Evolutionary conservation across 2,113 vertebrate species (phyloP).

Genomic region (Onychostoma macrolepis): DNA sequence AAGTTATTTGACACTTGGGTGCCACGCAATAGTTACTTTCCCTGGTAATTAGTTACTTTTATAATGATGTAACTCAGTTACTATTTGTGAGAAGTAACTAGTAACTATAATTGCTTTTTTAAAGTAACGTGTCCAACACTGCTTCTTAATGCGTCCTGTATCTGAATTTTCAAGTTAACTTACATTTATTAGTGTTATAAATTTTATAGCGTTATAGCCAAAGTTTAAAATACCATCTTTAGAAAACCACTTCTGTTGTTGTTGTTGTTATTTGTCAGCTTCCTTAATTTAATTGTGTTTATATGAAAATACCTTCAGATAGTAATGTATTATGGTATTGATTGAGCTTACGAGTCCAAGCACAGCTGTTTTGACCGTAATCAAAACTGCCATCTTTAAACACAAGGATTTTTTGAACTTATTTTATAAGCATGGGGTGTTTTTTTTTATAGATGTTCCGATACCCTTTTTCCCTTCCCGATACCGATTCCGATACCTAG

Average conservation of each 20-base stretch:
- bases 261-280: not conserved
- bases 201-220: not conserved
- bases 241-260: not conserved
- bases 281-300: not conserved
- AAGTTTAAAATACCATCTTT: not conserved
- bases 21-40: too few species aligned
- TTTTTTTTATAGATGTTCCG: too few species aligned
- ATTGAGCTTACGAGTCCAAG: not conserved
- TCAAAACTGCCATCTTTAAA: not conserved
- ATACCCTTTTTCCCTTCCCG: too few species aligned
- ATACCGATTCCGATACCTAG: too few species aligned
- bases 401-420: not conserved
- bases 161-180: conserved; percentile 32
- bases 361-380: not conserved
- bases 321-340: not conserved
- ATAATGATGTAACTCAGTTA: too few species aligned
- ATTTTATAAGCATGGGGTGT: not conserved
- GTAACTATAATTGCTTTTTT: too few species aligned
- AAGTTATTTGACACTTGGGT: too few species aligned
- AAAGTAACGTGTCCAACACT: too few species aligned
- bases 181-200: not conserved
- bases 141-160: not conserved
- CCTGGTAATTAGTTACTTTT: too few species aligned
- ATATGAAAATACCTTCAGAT: not conserved
- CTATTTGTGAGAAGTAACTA: too few species aligned